Evolutionary conservation across 2,888 invertebrate genomes (phyloP), one percentile per base, ranked within the genome.

Genomic region (Dasysyrphus albostriatus): DNA sequence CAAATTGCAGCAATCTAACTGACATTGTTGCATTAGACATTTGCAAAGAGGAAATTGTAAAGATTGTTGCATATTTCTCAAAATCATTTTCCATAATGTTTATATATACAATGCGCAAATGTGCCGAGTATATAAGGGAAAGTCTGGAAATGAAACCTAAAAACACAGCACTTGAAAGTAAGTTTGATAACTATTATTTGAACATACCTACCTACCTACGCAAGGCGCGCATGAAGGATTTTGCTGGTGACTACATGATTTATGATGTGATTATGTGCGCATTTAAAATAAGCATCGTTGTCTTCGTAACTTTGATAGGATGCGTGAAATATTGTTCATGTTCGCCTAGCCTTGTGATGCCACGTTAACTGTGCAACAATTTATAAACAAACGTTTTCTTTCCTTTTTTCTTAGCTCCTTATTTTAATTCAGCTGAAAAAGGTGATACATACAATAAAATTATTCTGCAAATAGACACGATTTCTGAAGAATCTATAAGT

Each of bases 71-170:
- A 61, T 96, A 97, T 93, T 96, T 97, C 93, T 95, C 96, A 5
- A 96, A 95, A 92, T 93, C 94, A 1, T 93, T 96, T 91, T 96
- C 97, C 7, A 96, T 97, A 2, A 93, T 98, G 88, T 97, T 98
- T 92, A 94, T 98, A 89, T 97, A 97, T 90, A 95, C 96, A 16
- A 94, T 95, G 88, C 94, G 95, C 73, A 94, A 93, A 59, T 95
- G 95, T 91, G 97, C 96, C 16, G 93, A 93, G 34, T 95, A 94
- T 89, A 95, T 98, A 74, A 94, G 97, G 73, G 94, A 94, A 89
- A 92, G 94, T 37, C 93, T 98, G 49, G 95, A 96, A 70, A 96
- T 98, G 96, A 89, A 90, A 7, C 89, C 91, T 3, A 89, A 89
- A 73, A 87, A 69, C 56, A 59, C 77, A 2, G 82, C 63, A 6